Base-by-base conservation (phyloP, 2,888 invertebrate species). In the Deroplatys truncata region DNA sequence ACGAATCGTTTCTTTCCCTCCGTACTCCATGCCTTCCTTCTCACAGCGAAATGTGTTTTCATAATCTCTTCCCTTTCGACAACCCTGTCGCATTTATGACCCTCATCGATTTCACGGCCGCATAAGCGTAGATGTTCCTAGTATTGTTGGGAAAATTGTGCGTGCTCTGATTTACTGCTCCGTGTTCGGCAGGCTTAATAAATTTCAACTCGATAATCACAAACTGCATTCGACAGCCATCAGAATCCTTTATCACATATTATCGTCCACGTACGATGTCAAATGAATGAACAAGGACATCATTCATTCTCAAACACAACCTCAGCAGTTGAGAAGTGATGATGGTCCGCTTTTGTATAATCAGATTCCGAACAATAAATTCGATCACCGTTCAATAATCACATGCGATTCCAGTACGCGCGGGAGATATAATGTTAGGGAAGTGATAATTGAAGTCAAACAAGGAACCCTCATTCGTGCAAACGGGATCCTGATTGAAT, bases 401-500 rank as follows among this genome's bases (percentile, higher is more conserved):
- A 72, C 56, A 72, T 72, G 56, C 56, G 56, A 72, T 72, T 20
- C 56, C 56, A 20, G 20, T 86, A 20, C 29, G 43, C 56, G 86
- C 28, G 86, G 16, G 28, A 13, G 28, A 49, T 49, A 56, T 56
- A 56, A 85, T 35, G 35, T 85, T 85, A 85, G 84, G 84, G 28
- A 85, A 86, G 86, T 31, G 86, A 86, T 86, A 86, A 86, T 86
- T 86, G 86, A 86, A 72, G 82, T 56, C 86, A 86, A 86, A 86
- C 72, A 72, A 28, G 72, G 25, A 72, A 43, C 13, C 56, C 56
- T 9, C 25, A 25, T 72, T 16, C 82, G 13, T 3, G 1, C 28
- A 86, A 31, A 86, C 49, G 25, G 82, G 31, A 86, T 82, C 72
- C 86, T 82, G 31, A 86, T 86, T 72, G 29, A 72, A 29, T 86